Evolutionary conservation across 2,888 invertebrate genomes (phyloP).

Genomic region (Andrena hattorfiana): DNA sequence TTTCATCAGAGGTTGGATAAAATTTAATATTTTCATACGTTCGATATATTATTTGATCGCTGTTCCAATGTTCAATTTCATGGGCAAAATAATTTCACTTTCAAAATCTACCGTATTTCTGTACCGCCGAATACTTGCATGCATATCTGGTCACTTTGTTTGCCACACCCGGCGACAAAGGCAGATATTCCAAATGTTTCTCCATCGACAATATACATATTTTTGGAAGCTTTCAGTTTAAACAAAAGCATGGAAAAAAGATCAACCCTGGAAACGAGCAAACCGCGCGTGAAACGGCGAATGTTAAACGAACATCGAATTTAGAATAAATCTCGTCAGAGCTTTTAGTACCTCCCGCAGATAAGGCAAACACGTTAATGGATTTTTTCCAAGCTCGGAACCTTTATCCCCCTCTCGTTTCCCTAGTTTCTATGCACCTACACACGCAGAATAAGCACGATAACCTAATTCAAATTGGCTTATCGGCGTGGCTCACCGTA

Average conservation of each 20-base stretch:
- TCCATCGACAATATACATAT: neutral
- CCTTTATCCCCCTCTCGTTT: slow-evolving; percentile 19
- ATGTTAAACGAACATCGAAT: slow-evolving; percentile 47
- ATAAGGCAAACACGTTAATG: slow-evolving; percentile 57
- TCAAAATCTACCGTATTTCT: slow-evolving; percentile 5
- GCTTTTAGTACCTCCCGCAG: slow-evolving; percentile 47
- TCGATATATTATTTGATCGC: slow-evolving; percentile 15
- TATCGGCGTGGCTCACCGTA: slow-evolving; percentile 49
- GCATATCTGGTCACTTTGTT: slow-evolving; percentile 12
- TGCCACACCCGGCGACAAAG: neutral
- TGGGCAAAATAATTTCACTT: slow-evolving; percentile 31
- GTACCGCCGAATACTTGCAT: neutral
- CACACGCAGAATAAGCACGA: slow-evolving; percentile 34
- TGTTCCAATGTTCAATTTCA: slow-evolving; percentile 1
- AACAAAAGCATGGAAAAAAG: neutral
- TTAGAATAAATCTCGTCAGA: slow-evolving; percentile 56
- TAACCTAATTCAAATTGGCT: slow-evolving; percentile 57
- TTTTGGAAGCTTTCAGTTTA: neutral
- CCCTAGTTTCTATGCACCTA: slow-evolving; percentile 10
- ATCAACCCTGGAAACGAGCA: neutral
- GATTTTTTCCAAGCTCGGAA: slow-evolving; percentile 45
- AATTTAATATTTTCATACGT: neutral
- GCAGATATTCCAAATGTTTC: slow-evolving; percentile 11
- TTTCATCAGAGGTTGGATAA: neutral
- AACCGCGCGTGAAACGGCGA: neutral